Conservation (phyloP, 2,888 invertebrate species). For the Diarsia brunnea region DNA sequence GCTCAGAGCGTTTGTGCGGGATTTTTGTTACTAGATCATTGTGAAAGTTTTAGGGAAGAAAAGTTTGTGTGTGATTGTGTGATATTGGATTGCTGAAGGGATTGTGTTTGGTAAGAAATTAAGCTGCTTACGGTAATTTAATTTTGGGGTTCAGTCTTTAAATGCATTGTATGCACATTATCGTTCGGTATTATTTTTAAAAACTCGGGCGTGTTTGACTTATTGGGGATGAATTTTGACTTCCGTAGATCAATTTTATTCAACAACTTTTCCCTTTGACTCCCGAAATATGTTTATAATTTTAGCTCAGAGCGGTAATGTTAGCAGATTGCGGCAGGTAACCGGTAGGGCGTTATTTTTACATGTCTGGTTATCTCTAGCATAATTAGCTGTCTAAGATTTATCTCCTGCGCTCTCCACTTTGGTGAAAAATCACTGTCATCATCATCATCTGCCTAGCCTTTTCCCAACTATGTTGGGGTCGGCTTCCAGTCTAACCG, state of each 20-base stretch:
- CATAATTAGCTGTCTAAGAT: neutral
- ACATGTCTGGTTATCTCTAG: neutral
- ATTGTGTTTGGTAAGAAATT: conserved; percentile 27
- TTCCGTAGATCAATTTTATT: neutral
- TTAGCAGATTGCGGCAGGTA: neutral
- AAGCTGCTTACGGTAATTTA: neutral
- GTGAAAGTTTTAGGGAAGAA: conserved; percentile 11
- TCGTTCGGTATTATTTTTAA: neutral
- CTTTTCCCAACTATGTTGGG: too few species aligned
- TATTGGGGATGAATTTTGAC: neutral
- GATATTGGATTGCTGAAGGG: neutral
- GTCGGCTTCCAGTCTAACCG: too few species aligned
- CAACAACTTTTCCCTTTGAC: neutral
- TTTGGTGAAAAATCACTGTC: neutral
- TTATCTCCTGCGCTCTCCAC: neutral
- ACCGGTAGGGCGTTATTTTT: neutral
- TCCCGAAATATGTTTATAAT: neutral
- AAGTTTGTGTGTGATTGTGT: conserved; percentile 24
- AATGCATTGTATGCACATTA: neutral
- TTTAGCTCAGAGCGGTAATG: neutral
- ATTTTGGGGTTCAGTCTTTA: neutral
- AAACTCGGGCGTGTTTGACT: neutral
- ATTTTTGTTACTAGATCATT: conserved; percentile 32
- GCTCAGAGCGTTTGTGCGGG: conserved; percentile 33
- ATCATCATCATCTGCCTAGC: too few species aligned